Percentiles rank a stretch among this genome's conserved stretches.
phyloP scores from a whole-genome alignment of 2,797 vertebrate species.

The Taenioides sp. region DNA sequence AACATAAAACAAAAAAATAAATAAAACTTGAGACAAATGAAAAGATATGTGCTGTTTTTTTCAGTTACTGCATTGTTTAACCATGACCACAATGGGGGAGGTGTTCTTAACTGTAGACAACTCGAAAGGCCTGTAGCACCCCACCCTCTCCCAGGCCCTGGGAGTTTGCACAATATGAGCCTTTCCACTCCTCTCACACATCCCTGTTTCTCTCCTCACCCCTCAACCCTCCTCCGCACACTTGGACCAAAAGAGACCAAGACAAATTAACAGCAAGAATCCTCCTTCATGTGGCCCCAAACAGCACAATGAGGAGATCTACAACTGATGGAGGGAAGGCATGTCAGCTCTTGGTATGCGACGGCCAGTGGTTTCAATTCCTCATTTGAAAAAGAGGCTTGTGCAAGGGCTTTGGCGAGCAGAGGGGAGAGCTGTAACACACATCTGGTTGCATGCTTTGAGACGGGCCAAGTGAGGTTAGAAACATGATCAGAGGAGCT shows the following conservation, averaged over 20 bases:
- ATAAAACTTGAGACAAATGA: not conserved
- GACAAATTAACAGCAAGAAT: slow-evolving; percentile 36
- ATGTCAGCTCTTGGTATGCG: slow-evolving; percentile 56
- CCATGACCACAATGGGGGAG: slow-evolving; percentile 67
- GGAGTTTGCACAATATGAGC: slow-evolving; percentile 70
- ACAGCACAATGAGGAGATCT: slow-evolving; percentile 59
- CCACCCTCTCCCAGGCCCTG: slow-evolving; percentile 34
- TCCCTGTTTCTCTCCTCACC: slow-evolving; percentile 48
- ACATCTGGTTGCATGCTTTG: slow-evolving; percentile 75
- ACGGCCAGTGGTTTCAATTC: slow-evolving; percentile 70
- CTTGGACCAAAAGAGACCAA: slow-evolving; percentile 50
- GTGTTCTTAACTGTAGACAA: slow-evolving; percentile 51
- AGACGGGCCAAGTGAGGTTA: slow-evolving; percentile 52
- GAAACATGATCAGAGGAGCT: slow-evolving; percentile 33
- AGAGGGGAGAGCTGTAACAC: slow-evolving; percentile 58
- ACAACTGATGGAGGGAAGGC: slow-evolving; percentile 55
- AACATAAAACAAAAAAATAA: not conserved
- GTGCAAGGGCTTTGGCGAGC: slow-evolving; percentile 38
- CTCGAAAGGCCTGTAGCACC: slow-evolving; percentile 52
- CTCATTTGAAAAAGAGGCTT: slow-evolving; percentile 55
- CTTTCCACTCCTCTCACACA: slow-evolving; percentile 45
- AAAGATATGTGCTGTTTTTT: slow-evolving; percentile 22
- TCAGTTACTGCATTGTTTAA: slow-evolving; percentile 68
- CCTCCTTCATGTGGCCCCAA: slow-evolving; percentile 59
- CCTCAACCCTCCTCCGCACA: slow-evolving; percentile 58